Conservation (phyloP, 2,888 invertebrate genomes). For the Electrophaes corylata region DNA sequence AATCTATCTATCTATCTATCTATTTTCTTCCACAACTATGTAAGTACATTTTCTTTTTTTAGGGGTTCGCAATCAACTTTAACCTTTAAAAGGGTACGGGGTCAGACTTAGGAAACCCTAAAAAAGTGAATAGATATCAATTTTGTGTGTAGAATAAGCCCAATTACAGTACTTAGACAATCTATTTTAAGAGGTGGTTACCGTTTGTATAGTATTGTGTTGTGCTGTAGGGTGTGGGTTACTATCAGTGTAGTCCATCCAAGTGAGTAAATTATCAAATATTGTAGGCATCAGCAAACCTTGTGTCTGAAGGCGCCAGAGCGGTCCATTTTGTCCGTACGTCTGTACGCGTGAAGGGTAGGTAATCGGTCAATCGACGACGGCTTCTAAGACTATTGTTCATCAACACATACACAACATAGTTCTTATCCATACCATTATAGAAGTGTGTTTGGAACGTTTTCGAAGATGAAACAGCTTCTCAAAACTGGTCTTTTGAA, state of each 20-base stretch:
- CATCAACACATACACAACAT: not conserved
- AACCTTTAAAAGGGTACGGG: no score
- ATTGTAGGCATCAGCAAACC: constrained; percentile 45
- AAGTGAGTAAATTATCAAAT: constrained; percentile 47
- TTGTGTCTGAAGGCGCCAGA: constrained; percentile 45
- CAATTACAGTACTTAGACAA: no score
- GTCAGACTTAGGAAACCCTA: no score
- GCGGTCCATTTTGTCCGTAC: constrained; percentile 40
- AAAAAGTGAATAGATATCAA: no score
- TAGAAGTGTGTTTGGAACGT: no score
- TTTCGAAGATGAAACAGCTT: no score
- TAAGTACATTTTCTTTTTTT: no score
- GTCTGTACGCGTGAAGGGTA: constrained; percentile 47
- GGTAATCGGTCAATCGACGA: constrained; percentile 55
- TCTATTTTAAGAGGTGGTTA: not conserved
- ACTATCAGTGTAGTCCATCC: constrained; percentile 33
- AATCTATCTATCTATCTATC: no score
- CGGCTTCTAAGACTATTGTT: constrained; percentile 28
- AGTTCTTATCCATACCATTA: not conserved
- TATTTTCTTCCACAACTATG: no score
- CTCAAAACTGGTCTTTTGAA: no score
- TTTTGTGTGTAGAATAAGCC: no score
- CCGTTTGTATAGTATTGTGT: not conserved
- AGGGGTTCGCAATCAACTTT: no score
- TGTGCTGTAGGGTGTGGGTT: not conserved